Conservation (phyloP, 1,140 invertebrate genomes). For the Tenebrio molitor region DNA sequence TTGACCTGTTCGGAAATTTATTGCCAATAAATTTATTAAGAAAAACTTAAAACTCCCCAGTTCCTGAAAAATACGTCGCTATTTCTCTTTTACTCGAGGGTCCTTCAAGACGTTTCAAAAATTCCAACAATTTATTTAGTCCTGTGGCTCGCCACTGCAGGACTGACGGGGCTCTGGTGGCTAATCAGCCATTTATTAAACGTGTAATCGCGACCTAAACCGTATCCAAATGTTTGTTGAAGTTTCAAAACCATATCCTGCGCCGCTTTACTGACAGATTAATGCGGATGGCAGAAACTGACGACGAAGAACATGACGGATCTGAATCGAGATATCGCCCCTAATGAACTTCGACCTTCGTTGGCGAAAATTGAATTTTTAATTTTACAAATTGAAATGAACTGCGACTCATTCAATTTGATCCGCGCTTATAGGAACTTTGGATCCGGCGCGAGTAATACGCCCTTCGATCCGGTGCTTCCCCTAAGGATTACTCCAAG, state of each 20-base stretch:
- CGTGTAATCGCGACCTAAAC: slow-evolving; percentile 11
- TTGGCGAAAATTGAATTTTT: not conserved
- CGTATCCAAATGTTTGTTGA: slow-evolving; percentile 14
- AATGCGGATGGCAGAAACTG: not conserved
- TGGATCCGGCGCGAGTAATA: not conserved
- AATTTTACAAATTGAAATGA: not conserved
- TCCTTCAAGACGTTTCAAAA: slow-evolving; percentile 7
- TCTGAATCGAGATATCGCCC: no score
- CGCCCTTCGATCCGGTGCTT: not conserved
- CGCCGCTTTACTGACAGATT: not conserved
- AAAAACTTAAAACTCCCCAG: not conserved
- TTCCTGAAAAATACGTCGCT: slow-evolving; percentile 13
- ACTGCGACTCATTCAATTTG: not conserved
- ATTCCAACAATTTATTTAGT: not conserved
- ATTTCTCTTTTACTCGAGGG: slow-evolving; percentile 2
- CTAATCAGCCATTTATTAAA: slow-evolving; percentile 18
- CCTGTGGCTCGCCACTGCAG: no score
- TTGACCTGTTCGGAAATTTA: slow-evolving; percentile 17
- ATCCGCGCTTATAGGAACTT: not conserved
- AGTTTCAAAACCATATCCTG: not conserved
- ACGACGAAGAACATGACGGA: not conserved
- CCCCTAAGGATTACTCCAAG: not conserved
- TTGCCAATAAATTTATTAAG: slow-evolving; percentile 25
- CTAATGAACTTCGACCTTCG: no score
- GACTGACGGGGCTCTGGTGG: no score